Conservation (phyloP, 1,140 invertebrate species). For the Formica selysi region DNA sequence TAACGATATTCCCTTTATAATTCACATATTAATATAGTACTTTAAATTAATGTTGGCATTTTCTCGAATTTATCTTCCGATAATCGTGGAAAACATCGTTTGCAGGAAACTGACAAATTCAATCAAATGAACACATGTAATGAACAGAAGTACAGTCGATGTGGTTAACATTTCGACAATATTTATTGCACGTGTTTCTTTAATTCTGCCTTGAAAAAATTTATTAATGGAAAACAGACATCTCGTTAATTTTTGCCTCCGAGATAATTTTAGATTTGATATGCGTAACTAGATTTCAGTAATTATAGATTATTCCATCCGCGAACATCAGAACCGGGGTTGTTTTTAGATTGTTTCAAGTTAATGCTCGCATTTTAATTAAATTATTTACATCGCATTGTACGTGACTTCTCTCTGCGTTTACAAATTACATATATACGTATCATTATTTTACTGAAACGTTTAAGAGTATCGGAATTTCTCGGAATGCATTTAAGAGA, state of each 20-base stretch:
- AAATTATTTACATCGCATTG: constrained; percentile 11
- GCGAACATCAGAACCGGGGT: background rate
- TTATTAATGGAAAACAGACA: background rate
- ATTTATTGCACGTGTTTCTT: constrained; percentile 18
- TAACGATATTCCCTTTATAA: background rate
- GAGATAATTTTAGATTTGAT: constrained; percentile 46
- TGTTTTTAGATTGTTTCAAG: background rate
- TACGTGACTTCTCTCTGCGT: background rate
- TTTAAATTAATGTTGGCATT: background rate
- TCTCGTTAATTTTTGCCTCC: constrained; percentile 2
- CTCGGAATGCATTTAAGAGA: background rate
- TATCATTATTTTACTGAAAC: background rate
- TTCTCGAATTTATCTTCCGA: background rate
- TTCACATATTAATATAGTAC: constrained; percentile 12
- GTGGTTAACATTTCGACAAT: background rate
- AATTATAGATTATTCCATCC: constrained; percentile 62
- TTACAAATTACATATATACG: background rate
- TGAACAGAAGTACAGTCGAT: background rate
- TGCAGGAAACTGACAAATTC: constrained; percentile 7
- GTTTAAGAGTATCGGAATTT: too few species aligned
- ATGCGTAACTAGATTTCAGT: constrained; percentile 47
- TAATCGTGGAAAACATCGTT: background rate
- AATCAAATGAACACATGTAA: constrained; percentile 4
- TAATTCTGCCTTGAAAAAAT: background rate
- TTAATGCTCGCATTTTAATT: background rate